phyloP scores from a whole-genome alignment of 1,140 invertebrate genomes.

The Portunus trituberculatus region DNA sequence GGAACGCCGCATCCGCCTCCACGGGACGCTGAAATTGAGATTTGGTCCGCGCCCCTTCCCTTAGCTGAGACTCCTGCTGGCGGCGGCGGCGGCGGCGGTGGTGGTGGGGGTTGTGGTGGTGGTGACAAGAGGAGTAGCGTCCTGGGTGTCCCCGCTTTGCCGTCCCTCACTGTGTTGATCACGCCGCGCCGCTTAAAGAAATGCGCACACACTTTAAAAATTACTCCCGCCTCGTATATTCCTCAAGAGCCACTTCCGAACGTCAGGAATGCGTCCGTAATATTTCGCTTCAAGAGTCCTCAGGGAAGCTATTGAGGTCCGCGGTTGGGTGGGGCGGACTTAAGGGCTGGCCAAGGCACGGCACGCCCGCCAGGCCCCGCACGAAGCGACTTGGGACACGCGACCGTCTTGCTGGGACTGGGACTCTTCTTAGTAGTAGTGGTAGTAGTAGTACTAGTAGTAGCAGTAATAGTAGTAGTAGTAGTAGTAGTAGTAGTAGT shows the following conservation, averaged over 20 bases:
- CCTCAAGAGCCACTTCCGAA: background rate
- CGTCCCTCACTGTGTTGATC: background rate
- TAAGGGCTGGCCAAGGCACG: background rate
- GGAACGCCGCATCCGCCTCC: background rate
- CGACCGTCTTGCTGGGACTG: no score
- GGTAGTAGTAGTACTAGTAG: no score
- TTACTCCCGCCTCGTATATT: background rate
- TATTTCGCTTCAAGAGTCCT: constrained; percentile 3
- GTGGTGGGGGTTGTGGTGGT: background rate
- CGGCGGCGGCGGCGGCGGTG: background rate
- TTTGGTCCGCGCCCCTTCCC: background rate
- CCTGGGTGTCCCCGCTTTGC: background rate
- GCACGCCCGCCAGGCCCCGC: no score
- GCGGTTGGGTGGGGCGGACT: background rate
- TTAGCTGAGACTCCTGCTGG: background rate
- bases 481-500: no score
- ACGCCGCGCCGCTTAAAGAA: background rate
- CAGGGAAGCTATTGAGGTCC: background rate
- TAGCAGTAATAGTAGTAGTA: no score
- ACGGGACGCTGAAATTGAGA: background rate
- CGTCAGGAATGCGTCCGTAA: background rate
- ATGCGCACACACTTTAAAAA: background rate
- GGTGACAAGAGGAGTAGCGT: background rate
- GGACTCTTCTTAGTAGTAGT: no score
- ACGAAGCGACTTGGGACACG: no score